phyloP scores from a whole-genome alignment of 2,113 vertebrate genomes.

The Antechinus stuartii region DNA sequence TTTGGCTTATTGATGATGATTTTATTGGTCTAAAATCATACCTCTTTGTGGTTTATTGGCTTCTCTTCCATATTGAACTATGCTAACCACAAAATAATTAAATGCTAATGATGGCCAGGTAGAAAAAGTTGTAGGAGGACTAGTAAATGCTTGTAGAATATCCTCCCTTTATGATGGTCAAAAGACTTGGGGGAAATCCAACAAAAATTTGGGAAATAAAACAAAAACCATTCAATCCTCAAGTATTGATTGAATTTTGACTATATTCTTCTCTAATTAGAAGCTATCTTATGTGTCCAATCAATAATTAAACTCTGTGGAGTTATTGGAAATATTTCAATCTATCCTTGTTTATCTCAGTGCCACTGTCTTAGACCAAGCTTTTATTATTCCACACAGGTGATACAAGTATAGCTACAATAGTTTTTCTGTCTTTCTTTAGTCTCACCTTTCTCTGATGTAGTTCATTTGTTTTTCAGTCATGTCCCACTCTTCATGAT shows the following conservation, averaged over 20 bases:
- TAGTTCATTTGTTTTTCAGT: background rate
- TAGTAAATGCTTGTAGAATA: constrained; percentile 13
- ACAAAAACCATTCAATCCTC: background rate
- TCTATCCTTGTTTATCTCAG: background rate
- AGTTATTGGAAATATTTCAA: background rate
- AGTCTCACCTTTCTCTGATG: background rate
- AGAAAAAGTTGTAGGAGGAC: constrained; percentile 5
- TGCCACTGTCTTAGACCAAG: background rate
- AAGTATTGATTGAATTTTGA: background rate
- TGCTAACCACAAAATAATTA: constrained; percentile 20
- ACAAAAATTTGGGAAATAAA: background rate
- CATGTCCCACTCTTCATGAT: background rate
- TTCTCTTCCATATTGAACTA: background rate
- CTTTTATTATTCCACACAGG: background rate
- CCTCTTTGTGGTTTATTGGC: constrained; percentile 45
- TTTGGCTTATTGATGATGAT: constrained; percentile 31
- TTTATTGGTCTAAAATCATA: constrained; percentile 60
- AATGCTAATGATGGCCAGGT: background rate
- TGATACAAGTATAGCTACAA: background rate
- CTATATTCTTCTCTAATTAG: background rate
- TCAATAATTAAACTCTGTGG: background rate
- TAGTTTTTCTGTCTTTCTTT: background rate
- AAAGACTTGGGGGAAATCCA: background rate
- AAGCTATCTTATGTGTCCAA: background rate
- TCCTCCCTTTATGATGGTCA: background rate